Base-by-base conservation (phyloP, 2,888 invertebrate genomes). In the Temnothorax ravouxi region DNA sequence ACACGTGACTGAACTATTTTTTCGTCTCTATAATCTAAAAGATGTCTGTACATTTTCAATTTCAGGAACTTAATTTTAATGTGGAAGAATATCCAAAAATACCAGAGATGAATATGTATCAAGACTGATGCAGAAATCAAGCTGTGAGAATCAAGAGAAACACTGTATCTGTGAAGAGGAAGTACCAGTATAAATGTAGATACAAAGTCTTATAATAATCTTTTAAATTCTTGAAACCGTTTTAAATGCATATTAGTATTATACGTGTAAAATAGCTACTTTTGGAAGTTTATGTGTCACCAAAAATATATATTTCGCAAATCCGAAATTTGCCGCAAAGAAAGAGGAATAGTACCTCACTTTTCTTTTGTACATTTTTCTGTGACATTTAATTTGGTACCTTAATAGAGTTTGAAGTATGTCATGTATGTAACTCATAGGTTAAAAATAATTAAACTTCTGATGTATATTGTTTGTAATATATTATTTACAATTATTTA, bases 401-500 rank as follows among this genome's bases (percentile, higher is more conserved):
- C 79, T 88, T 74, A 25, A 34, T 47, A 47, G 34, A 62, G 38
- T 62, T 44, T 76, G 1, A 62, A 38, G 1, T 56, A 15, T 54
- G 50, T 5, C 11, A 3, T 38, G 34, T 15, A 38, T 50, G 47
- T 75, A 59, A 29, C 25, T 44, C 66, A 21, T 62, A 83, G 62
- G 61, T 67, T 18, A 61, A 72, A 50, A 59, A 25, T 79, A 62
- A 67, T 71, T 82, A 64, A 81, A 74, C 84, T 59, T 75, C 83
- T 62, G 41, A 29, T 29, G 81, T 76, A 64, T 86, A 77, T 80
- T 29, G 50, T 84, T 34, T 71, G n/a, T 74, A 74, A 69, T 82
- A 67, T 84, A 85, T 64, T 84, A 84, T 88, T 82, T 88, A 88
- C 87, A 88, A 56, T 80, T n/a, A 29, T 41, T 38, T 74, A 62